Conservation (phyloP, 2,888 invertebrate genomes). For the Cosmia trapezina region DNA sequence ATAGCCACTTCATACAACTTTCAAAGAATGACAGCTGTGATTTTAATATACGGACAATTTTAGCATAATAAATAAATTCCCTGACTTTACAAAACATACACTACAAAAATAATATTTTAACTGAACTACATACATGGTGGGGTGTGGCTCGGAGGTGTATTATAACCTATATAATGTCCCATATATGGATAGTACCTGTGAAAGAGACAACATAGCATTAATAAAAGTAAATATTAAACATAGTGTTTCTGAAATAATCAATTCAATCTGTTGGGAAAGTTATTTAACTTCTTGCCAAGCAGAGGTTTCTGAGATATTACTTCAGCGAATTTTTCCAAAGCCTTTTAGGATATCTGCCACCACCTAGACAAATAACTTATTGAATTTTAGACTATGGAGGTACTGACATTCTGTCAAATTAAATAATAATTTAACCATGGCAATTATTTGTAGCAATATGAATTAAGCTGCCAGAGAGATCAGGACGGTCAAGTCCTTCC, state of each 20-base stretch:
- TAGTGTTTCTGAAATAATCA: neutral
- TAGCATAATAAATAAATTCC: neutral
- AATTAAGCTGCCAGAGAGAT: neutral
- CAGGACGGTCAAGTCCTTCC: neutral
- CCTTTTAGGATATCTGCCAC: neutral
- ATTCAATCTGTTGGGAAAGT: neutral
- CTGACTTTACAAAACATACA: neutral
- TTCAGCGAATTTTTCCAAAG: neutral
- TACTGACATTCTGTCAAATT: neutral
- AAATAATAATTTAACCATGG: neutral
- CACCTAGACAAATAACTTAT: neutral
- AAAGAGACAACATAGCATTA: conserved; percentile 44
- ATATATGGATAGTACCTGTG: conserved; percentile 84
- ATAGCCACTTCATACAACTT: neutral
- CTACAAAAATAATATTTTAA: conserved; percentile 33
- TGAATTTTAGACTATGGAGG: neutral
- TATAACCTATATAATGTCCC: conserved; percentile 82
- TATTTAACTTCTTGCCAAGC: neutral
- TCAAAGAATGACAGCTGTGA: neutral
- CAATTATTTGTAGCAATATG: neutral
- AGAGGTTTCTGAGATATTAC: neutral
- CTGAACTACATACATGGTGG: conserved; percentile 81
- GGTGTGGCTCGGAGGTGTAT: conserved; percentile 79
- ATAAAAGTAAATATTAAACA: neutral
- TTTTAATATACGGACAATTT: neutral